These are phyloP conservation scores for Garra rufa DNA, from an alignment of 2,113 vertebrate species.

Conservation along the genomic window DNA sequence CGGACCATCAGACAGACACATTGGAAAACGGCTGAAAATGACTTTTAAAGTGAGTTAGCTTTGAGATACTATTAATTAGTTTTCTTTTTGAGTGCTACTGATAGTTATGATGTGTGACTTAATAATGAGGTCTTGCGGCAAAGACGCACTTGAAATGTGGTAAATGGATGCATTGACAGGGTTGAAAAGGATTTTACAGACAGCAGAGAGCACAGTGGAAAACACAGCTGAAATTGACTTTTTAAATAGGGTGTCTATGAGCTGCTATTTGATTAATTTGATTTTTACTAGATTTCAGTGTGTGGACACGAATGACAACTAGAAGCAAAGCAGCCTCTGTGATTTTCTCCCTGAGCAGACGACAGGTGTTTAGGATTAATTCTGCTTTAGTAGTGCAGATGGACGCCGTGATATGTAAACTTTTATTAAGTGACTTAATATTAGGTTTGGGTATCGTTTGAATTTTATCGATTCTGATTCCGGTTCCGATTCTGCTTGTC, in stretches of 20 bases:
- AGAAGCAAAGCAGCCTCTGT: background rate
- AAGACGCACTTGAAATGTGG: background rate
- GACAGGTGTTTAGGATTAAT: background rate
- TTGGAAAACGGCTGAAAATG: background rate
- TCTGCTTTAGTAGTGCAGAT: background rate
- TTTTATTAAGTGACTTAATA: background rate
- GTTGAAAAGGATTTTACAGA: slow-evolving; percentile 72
- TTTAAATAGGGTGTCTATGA: background rate
- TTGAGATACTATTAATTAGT: background rate
- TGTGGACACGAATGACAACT: background rate
- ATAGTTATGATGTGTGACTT: background rate
- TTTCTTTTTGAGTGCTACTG: background rate
- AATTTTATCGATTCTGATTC: no score
- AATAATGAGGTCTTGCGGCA: slow-evolving; percentile 3
- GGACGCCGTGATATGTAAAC: background rate
- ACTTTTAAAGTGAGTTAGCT: background rate
- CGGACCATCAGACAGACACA: background rate
- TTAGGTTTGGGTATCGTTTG: no score
- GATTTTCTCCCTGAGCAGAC: background rate
- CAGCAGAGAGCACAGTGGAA: background rate
- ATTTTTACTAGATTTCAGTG: background rate
- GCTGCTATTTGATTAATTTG: background rate
- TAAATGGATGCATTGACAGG: background rate
- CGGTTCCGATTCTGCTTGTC: no score
- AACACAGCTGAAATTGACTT: background rate